Evolutionary conservation across 2,888 invertebrate genomes (phyloP).

Genomic region (Mesorhabditis belari): DNA sequence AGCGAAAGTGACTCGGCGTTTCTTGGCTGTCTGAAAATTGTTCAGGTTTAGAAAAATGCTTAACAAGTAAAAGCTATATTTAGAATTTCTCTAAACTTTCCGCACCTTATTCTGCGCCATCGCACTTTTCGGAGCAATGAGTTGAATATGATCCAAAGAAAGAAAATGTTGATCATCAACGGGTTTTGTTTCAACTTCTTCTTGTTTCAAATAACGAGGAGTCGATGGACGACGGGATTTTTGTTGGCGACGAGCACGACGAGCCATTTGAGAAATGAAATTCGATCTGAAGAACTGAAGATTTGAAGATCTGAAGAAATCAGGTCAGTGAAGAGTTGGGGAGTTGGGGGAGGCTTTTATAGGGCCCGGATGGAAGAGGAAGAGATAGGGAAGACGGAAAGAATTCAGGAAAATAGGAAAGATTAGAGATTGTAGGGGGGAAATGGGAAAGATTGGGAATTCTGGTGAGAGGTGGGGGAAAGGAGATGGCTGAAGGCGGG

Average conservation of each 20-base stretch:
- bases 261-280: neutral
- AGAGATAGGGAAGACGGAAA: neutral
- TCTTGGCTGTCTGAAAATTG: neutral
- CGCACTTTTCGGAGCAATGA: too few relatives aligned
- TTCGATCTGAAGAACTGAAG: too few relatives aligned
- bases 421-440: neutral
- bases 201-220: neutral
- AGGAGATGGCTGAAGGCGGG: too few relatives aligned
- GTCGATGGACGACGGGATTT: neutral
- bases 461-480: neutral
- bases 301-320: neutral
- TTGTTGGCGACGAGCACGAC: neutral
- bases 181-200: too few relatives aligned
- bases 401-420: neutral
- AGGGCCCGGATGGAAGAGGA: neutral
- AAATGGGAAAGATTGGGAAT: neutral
- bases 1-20: neutral
- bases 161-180: too few relatives aligned
- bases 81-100: too few relatives aligned
- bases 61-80: too few relatives aligned
- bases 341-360: neutral
- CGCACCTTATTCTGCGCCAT: too few relatives aligned
- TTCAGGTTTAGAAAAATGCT: too few relatives aligned
- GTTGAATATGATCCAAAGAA: too few relatives aligned
- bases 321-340: too few relatives aligned